Conservation (phyloP, 2,888 invertebrate species). For the Scrobipalpa atriplicella region DNA sequence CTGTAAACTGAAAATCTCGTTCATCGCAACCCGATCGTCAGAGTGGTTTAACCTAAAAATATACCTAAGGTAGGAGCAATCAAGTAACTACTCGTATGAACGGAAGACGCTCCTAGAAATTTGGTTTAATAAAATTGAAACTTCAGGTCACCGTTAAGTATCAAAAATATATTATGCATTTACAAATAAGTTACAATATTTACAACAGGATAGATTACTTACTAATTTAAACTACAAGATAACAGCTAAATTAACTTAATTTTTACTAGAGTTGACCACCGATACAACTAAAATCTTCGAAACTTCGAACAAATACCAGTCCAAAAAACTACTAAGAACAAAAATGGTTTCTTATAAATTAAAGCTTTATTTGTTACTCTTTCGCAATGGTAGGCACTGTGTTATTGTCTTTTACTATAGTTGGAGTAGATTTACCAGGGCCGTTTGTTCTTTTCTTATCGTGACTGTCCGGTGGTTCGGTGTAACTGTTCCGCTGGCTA, state of each 20-base stretch:
- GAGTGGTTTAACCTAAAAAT: too few relatives aligned
- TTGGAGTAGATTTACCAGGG: not conserved
- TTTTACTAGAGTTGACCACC: conserved; percentile 21
- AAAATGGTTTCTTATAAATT: not conserved
- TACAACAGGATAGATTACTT: conserved; percentile 32
- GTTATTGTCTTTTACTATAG: not conserved
- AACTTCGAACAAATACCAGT: not conserved
- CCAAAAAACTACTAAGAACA: not conserved
- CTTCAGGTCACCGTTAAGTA: not conserved
- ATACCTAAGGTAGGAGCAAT: too few relatives aligned
- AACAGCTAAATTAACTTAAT: conserved; percentile 17
- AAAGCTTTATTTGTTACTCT: conserved; percentile 7
- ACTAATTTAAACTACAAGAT: conserved; percentile 17
- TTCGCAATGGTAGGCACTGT: conserved; percentile 9
- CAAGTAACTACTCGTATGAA: too few relatives aligned
- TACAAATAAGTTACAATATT: conserved; percentile 38
- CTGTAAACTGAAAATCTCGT: too few relatives aligned
- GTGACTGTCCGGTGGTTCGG: conserved; percentile 47
- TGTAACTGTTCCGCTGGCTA: conserved; percentile 44
- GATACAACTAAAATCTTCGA: not conserved
- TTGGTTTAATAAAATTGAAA: not conserved
- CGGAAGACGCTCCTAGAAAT: too few relatives aligned
- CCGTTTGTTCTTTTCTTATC: conserved; percentile 36
- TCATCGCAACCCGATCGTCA: too few relatives aligned
- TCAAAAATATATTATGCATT: conserved; percentile 38